phyloP scores from a whole-genome alignment of 2,113 vertebrate genomes.

The Heterotilapia buettikoferi region DNA sequence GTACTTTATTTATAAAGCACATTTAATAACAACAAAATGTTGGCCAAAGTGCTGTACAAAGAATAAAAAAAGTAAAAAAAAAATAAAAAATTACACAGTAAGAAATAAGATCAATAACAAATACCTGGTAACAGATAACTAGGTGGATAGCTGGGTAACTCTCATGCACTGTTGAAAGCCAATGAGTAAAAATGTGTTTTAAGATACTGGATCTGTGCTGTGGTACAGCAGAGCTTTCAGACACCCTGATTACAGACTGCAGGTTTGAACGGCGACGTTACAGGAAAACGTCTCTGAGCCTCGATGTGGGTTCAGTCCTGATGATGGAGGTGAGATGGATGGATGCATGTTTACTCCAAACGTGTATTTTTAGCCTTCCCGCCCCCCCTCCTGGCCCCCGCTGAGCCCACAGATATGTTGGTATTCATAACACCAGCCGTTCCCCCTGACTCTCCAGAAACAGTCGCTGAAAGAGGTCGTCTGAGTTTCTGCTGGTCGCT shows the following conservation, averaged over 20 bases:
- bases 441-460: background rate
- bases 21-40: background rate
- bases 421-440: background rate
- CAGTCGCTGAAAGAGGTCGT: background rate
- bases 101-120: background rate
- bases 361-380: background rate
- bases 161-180: background rate
- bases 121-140: accelerated
- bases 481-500: background rate
- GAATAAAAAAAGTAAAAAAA: background rate
- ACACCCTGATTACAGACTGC: background rate
- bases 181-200: background rate
- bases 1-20: background rate
- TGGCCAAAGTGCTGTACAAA: background rate
- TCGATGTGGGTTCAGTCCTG: background rate
- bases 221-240: background rate
- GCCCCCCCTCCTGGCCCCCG: background rate
- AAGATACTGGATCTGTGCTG: accelerated
- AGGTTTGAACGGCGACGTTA: background rate
- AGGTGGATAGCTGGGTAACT: background rate
- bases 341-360: background rate
- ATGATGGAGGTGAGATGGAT: background rate
- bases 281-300: background rate
- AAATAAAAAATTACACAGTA: background rate
- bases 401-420: background rate